These are phyloP conservation scores for Carettochelys insculpta DNA, from an alignment of 2,113 vertebrate species.

Conservation along the genomic window DNA sequence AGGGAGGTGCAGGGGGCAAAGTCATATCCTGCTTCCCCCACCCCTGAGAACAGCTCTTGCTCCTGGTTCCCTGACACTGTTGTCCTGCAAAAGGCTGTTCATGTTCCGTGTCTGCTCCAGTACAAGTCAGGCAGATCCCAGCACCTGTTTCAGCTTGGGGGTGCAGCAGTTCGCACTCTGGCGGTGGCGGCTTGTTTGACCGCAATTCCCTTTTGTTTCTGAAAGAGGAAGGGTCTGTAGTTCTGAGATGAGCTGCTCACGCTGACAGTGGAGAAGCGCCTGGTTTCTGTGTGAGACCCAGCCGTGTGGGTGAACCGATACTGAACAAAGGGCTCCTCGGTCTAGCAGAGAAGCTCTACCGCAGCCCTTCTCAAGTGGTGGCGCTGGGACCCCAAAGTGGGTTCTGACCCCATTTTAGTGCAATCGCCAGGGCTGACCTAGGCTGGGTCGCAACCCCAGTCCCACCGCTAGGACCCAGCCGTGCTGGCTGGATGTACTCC, in stretches of 20 bases:
- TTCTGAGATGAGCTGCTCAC: background rate
- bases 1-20: no score
- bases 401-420: no score
- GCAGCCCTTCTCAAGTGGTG: no score
- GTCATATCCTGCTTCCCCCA: no score
- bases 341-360: background rate
- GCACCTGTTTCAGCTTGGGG: background rate
- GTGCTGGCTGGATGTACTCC: no score
- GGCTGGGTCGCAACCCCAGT: no score
- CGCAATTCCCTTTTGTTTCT: background rate
- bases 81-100: background rate
- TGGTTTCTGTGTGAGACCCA: background rate
- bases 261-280: background rate
- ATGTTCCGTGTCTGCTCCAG: background rate
- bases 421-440: no score
- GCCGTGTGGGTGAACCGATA: background rate
- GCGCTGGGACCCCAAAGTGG: no score
- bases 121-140: fast-evolving
- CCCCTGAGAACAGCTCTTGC: no score
- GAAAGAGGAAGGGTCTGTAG: background rate
- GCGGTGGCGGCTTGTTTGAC: background rate
- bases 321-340: background rate
- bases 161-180: fast-evolving
- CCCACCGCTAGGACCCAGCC: no score
- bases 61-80: background rate